phyloP scores from a whole-genome alignment of 2,888 invertebrate genomes.

The Hanleya hanleyi region DNA sequence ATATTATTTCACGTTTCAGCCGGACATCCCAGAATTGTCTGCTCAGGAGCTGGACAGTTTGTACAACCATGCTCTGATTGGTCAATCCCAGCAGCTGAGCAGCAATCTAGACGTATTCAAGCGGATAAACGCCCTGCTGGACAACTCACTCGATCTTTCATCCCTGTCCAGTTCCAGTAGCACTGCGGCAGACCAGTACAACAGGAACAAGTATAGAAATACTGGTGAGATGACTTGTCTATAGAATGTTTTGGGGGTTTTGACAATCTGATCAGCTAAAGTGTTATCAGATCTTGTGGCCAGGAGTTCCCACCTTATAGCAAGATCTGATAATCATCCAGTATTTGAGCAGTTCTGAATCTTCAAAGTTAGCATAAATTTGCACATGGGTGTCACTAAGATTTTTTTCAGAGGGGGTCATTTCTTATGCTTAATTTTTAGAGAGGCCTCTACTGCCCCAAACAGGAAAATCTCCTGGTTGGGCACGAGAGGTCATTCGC shows the following conservation, averaged over 20 bases:
- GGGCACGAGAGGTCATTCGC: no score
- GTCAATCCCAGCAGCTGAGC: not conserved
- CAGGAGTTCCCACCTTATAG: no score
- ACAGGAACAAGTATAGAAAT: not conserved
- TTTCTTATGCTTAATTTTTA: no score
- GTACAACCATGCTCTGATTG: not conserved
- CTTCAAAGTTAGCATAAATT: not conserved
- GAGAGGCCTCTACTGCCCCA: no score
- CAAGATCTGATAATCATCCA: no score
- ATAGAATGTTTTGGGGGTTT: no score
- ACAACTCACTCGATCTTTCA: constrained; percentile 70
- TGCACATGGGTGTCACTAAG: not conserved
- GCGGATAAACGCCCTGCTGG: constrained; percentile 72
- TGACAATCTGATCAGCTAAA: no score
- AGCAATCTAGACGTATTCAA: constrained; percentile 68
- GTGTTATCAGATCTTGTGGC: no score
- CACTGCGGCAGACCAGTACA: constrained; percentile 5
- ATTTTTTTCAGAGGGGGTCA: no score
- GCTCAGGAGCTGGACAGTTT: not conserved
- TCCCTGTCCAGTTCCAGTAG: constrained; percentile 40
- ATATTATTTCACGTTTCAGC: not conserved
- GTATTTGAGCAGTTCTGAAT: not conserved
- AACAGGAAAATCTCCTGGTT: no score
- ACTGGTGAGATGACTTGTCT: no score
- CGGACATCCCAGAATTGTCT: not conserved